These are phyloP conservation scores for Leptodactylus fallax DNA, from an alignment of 2,797 vertebrate species.

Conservation along the genomic window DNA sequence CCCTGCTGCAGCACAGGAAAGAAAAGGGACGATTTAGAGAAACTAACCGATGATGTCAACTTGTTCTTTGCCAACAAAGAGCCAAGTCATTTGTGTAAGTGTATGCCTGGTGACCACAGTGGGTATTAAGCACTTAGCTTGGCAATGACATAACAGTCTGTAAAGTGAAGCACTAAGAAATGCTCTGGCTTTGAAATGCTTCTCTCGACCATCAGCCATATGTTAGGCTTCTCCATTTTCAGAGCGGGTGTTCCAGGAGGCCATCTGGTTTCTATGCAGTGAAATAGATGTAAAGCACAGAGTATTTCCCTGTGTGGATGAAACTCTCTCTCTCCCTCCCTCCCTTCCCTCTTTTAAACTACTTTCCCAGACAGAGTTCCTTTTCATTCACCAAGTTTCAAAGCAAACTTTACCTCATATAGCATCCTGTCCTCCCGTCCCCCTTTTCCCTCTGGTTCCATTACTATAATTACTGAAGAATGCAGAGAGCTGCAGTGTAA, in stretches of 20 bases:
- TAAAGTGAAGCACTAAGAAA: conserved; percentile 70
- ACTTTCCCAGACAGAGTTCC: conserved; percentile 64
- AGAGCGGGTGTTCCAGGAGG: conserved; percentile 82
- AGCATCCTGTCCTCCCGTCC: conserved; percentile 63
- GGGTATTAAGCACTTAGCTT: conserved; percentile 85
- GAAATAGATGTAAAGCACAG: conserved; percentile 78
- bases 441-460: conserved; percentile 63
- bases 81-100: conserved; percentile 75
- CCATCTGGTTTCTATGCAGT: conserved; percentile 91
- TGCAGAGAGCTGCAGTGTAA: conserved; percentile 64
- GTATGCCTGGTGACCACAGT: conserved; percentile 76
- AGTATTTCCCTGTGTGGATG: conserved; percentile 75
- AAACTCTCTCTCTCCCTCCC: conserved; percentile 52
- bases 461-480: conserved; percentile 68
- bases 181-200: conserved; percentile 78
- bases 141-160: conserved; percentile 84
- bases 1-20: not conserved
- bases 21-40: conserved; percentile 41
- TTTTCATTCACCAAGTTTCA: conserved; percentile 70
- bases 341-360: conserved; percentile 50
- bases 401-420: conserved; percentile 67
- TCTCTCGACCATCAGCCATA: conserved; percentile 84
- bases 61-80: conserved; percentile 70
- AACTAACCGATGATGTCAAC: conserved; percentile 73
- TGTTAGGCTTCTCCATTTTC: conserved; percentile 80